Evolutionary conservation across 2,113 vertebrate genomes (phyloP), one percentile per base, ranked within the genome.

Genomic region (Pygoscelis adeliae): DNA sequence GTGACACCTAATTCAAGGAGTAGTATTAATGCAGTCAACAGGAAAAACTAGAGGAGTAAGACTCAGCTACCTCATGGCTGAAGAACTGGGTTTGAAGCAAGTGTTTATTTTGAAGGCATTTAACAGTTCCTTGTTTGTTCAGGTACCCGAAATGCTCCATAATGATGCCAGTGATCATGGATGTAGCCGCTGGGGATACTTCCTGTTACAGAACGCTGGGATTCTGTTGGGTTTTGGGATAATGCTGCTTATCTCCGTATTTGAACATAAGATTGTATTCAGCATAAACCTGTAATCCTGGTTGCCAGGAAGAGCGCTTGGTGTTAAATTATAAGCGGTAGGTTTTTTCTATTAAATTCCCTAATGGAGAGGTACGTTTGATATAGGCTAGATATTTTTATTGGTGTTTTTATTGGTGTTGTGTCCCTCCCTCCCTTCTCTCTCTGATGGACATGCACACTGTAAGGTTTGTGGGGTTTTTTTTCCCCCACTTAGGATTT

Each of bases 91-190:
- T 52, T 79, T 66, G 38, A 69, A 46, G 26, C 15, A 46, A 34
- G 7, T 70, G 10, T 42, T 78, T 27, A 9, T 87, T 96, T 73
- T 92, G 38, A 77, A 91, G 44, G 18, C 15, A 1, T 90, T 84
- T 90, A 81, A 80, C 15, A 4, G 40, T 50, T 82, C 20, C 30
- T 71, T 63, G 30, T 96, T 67, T 63, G 36, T 95, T 76, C 97
- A 99, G 99, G 99, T 99, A 9, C 99, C 99, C 2, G 99, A 99
- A 98, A 99, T 99, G 99, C 97, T 99, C 58, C 99, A 99, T 82
- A 99, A 99, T 19, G 99, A 99, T 49, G 99, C 99, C 22, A 99
- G 99, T 15, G 99, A 99, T 95, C 99, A 99, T 73, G 99, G 99
- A 96, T 99, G 99, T 92, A 99, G 99, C 95, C 99, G 99, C 87